These are phyloP conservation scores for Ovis canadensis DNA, from an alignment of 2,113 vertebrate species.

Conservation along the genomic window DNA sequence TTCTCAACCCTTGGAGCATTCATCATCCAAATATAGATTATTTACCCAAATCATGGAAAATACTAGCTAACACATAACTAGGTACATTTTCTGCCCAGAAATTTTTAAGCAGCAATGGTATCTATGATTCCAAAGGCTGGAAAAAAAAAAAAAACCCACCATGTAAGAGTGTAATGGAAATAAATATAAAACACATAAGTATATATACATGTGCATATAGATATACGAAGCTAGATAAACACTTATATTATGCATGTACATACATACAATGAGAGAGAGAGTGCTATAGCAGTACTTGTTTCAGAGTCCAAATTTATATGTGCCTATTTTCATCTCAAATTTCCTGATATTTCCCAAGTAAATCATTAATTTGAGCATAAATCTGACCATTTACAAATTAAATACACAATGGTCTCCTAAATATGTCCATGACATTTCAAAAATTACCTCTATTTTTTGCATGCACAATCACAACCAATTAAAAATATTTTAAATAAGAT, in stretches of 20 bases:
- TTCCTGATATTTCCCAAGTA: background rate
- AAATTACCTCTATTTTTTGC: background rate
- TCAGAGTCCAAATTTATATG: background rate
- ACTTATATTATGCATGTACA: background rate
- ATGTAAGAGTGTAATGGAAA: fast-evolving
- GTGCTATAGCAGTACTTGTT: background rate
- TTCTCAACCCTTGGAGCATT: background rate
- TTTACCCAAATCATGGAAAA: background rate
- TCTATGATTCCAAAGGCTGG: background rate
- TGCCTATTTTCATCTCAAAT: background rate
- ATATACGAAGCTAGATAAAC: fast-evolving
- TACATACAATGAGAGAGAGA: background rate
- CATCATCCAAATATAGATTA: background rate
- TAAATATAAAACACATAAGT: background rate
- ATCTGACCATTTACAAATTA: background rate
- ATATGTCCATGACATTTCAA: background rate
- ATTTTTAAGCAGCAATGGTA: background rate
- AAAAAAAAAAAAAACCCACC: background rate
- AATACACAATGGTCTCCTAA: background rate
- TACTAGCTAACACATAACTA: background rate
- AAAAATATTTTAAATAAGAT: background rate
- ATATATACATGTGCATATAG: fast-evolving
- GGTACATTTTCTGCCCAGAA: background rate
- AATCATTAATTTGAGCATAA: background rate
- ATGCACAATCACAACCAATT: background rate